phyloP scores from a whole-genome alignment of 1,140 invertebrate species.

The Drosophila neocordata region DNA sequence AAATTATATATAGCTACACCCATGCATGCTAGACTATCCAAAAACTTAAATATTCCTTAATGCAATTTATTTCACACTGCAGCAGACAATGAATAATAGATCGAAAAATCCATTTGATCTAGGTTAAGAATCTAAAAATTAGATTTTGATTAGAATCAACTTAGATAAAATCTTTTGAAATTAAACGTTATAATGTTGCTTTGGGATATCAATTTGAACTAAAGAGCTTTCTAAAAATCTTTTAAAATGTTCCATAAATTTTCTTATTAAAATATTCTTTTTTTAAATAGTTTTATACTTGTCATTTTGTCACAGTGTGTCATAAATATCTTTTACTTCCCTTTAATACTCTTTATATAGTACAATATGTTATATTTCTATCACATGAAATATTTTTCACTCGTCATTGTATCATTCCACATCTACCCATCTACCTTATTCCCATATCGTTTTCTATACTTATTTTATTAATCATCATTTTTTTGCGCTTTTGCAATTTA shows the following conservation, averaged over 20 bases:
- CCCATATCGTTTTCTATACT: conserved; percentile 27
- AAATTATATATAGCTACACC: background rate
- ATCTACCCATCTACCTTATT: conserved; percentile 3
- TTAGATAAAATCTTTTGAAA: too few species aligned
- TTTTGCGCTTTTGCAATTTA: conserved; percentile 45
- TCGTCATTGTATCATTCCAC: conserved; percentile 4
- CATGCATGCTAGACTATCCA: background rate
- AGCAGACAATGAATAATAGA: background rate
- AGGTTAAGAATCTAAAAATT: too few species aligned
- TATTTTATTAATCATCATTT: conserved; percentile 25
- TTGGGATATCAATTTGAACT: too few species aligned
- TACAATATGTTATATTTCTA: background rate
- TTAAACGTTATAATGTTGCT: too few species aligned
- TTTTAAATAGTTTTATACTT: background rate
- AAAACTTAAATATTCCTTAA: background rate
- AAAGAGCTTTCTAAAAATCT: too few species aligned
- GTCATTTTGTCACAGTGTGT: background rate
- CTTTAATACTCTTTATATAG: background rate
- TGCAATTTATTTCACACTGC: background rate
- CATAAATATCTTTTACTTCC: background rate
- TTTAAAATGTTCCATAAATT: too few species aligned
- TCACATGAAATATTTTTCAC: conserved; percentile 3
- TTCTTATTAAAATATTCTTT: too few species aligned
- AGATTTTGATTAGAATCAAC: too few species aligned
- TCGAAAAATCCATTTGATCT: too few species aligned